Percentiles rank a stretch among this genome's conserved stretches.
Conservation (phyloP, 1,140 invertebrate species). For the Lineus longissimus region DNA sequence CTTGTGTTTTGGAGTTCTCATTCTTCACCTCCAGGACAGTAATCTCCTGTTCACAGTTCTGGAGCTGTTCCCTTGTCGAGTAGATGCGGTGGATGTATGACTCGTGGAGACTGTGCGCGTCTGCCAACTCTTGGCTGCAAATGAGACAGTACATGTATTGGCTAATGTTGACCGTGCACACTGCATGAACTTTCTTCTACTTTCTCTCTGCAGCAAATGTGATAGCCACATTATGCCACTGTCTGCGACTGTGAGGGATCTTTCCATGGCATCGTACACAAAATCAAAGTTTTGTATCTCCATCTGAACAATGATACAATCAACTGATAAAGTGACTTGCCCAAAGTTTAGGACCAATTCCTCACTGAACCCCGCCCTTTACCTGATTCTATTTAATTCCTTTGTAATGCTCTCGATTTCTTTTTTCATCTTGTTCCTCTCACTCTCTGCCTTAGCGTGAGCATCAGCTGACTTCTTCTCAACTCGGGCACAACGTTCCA, state of each 20-base stretch:
- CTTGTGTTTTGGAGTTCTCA: constrained; percentile 41
- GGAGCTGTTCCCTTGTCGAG: constrained; percentile 36
- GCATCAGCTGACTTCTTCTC: constrained; percentile 42
- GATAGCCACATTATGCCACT: too few relatives aligned
- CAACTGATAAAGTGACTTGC: too few relatives aligned
- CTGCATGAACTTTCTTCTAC: too few relatives aligned
- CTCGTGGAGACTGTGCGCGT: constrained; percentile 40
- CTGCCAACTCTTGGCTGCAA: constrained; percentile 39
- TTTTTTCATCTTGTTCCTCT: constrained; percentile 40
- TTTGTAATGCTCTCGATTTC: constrained; percentile 43
- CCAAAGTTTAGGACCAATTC: too few relatives aligned
- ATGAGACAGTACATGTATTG: not conserved
- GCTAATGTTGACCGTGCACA: not conserved
- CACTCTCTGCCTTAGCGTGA: constrained; percentile 39
- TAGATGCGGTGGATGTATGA: constrained; percentile 43
- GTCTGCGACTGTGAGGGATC: too few relatives aligned
- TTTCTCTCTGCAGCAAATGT: too few relatives aligned
- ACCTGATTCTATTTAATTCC: constrained; percentile 41
- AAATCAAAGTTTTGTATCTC: too few relatives aligned
- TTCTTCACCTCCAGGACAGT: constrained; percentile 40
- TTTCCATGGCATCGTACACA: too few relatives aligned
- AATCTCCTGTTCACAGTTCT: constrained; percentile 41
- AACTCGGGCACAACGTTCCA: constrained; percentile 37
- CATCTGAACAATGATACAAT: too few relatives aligned
- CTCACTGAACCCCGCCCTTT: not conserved